Percentiles rank a stretch among this genome's conserved stretches.
These are phyloP conservation scores for Cabera pusaria DNA, from an alignment of 2,888 invertebrate species.

Conservation along the genomic window DNA sequence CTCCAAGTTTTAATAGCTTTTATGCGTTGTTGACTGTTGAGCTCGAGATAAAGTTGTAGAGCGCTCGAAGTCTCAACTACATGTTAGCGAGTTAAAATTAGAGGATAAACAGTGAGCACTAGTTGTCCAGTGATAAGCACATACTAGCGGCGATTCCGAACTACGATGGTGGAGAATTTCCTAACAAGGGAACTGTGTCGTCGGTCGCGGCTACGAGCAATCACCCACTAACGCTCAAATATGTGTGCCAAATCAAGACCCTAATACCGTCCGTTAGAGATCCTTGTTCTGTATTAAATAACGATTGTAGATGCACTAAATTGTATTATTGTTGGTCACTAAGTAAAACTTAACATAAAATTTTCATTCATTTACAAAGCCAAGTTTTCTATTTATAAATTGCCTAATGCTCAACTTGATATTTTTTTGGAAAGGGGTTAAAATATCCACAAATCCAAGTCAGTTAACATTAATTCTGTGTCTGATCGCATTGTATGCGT, in stretches of 20 bases:
- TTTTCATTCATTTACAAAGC: too few relatives aligned
- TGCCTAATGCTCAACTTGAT: too few relatives aligned
- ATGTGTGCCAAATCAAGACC: not conserved
- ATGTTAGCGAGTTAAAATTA: conserved; percentile 60
- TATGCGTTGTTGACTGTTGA: conserved; percentile 33
- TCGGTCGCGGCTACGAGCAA: conserved; percentile 43
- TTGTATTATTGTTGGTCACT: not conserved
- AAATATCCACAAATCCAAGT: too few relatives aligned
- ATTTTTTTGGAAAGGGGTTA: too few relatives aligned
- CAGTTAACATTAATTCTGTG: too few relatives aligned
- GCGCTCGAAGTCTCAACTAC: conserved; percentile 41
- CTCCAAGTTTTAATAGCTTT: conserved; percentile 25
- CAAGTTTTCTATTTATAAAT: too few relatives aligned
- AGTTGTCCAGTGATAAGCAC: conserved; percentile 50
- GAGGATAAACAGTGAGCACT: conserved; percentile 58
- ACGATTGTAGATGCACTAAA: conserved; percentile 4
- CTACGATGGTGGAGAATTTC: conserved; percentile 36
- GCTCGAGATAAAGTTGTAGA: conserved; percentile 42
- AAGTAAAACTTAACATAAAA: not conserved
- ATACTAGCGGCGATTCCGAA: conserved; percentile 33
- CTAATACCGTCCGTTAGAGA: conserved; percentile 3
- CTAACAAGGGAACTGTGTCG: conserved; percentile 60
- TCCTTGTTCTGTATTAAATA: not conserved
- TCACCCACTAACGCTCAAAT: conserved; percentile 6
- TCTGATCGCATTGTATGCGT: too few relatives aligned